phyloP scores from a whole-genome alignment of 2,113 vertebrate species.

The Corynorhinus townsendii region DNA sequence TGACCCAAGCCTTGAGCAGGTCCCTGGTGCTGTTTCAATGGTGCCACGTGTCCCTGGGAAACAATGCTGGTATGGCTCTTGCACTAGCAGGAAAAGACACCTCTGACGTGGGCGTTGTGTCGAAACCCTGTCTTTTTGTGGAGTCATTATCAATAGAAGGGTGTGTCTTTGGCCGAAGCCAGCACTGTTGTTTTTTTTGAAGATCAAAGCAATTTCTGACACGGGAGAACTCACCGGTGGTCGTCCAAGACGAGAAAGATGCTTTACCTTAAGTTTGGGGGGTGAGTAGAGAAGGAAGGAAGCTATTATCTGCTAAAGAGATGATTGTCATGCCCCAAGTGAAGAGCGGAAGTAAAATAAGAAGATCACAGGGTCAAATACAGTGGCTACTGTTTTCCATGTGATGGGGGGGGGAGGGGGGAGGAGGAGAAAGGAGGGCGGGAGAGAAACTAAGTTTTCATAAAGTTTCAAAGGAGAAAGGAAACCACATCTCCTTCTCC shows the following conservation, averaged over 20 bases:
- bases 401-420: fast-evolving
- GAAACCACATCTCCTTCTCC: neutral
- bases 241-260: neutral
- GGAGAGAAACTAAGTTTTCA: neutral
- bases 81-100: slow-evolving; percentile 49
- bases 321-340: neutral
- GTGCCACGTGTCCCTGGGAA: slow-evolving; percentile 43
- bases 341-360: neutral
- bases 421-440: too few species aligned
- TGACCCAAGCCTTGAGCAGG: slow-evolving; percentile 25
- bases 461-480: neutral
- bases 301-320: neutral
- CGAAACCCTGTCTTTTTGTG: slow-evolving; percentile 68
- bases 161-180: slow-evolving; percentile 40
- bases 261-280: neutral
- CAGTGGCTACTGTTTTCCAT: neutral
- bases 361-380: neutral
- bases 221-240: slow-evolving; percentile 37
- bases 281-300: neutral
- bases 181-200: slow-evolving; percentile 61
- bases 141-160: slow-evolving; percentile 49
- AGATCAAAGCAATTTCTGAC: slow-evolving; percentile 44
- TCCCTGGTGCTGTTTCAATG: slow-evolving; percentile 61
- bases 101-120: slow-evolving; percentile 68
- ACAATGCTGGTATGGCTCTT: slow-evolving; percentile 66